phyloP scores from a whole-genome alignment of 2,113 vertebrate species.

The Prochilodus magdalenae region DNA sequence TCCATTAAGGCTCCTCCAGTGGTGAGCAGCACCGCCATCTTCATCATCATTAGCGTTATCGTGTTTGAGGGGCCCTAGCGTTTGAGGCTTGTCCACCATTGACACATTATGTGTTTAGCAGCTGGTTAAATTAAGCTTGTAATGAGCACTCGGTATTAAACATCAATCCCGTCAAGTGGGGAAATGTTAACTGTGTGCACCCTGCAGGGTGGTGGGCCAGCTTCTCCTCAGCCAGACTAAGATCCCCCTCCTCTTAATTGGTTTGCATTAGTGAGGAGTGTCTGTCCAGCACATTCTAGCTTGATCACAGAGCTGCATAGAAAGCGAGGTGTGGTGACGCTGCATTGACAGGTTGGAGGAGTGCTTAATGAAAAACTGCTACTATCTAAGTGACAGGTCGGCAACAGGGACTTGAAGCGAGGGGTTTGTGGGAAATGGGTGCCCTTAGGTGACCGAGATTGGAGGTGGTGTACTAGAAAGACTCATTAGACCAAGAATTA shows the following conservation, averaged over 20 bases:
- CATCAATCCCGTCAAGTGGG: slow-evolving; percentile 31
- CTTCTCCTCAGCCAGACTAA: slow-evolving; percentile 1
- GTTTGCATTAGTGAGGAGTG: slow-evolving; percentile 16
- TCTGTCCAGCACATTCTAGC: background rate
- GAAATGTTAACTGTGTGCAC: slow-evolving; percentile 39
- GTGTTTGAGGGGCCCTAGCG: slow-evolving; percentile 19
- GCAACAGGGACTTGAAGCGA: too few species aligned
- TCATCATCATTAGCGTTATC: slow-evolving; percentile 32
- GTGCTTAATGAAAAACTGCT: background rate
- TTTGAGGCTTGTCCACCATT: slow-evolving; percentile 36
- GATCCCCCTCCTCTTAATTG: slow-evolving; percentile 26
- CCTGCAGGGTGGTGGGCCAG: background rate
- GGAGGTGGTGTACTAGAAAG: too few species aligned
- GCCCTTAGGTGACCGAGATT: too few species aligned
- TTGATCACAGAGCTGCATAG: background rate
- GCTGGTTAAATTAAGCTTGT: slow-evolving; percentile 37
- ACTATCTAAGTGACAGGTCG: too few species aligned
- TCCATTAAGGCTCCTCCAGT: background rate
- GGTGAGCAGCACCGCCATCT: slow-evolving; percentile 5
- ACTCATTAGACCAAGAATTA: too few species aligned
- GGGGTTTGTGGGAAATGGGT: too few species aligned
- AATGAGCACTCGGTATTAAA: slow-evolving; percentile 41
- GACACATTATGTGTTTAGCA: slow-evolving; percentile 31
- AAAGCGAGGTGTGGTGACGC: background rate
- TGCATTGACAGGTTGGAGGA: background rate